Conservation (phyloP, 2,113 vertebrate species). For the Poicephalus gulielmi region DNA sequence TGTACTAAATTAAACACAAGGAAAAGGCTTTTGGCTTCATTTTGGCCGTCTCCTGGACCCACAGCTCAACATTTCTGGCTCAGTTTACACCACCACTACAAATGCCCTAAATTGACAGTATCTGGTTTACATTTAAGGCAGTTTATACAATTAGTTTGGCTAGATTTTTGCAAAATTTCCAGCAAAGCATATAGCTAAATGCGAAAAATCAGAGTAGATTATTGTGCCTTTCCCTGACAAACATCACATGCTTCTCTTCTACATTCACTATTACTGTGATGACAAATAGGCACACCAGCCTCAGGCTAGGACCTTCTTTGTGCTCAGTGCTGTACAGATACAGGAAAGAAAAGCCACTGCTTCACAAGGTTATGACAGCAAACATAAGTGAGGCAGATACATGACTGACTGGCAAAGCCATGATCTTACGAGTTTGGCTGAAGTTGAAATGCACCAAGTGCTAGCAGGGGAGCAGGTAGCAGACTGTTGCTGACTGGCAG, state of each 20-base stretch:
- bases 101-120: conserved; percentile 48
- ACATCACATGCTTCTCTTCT: conserved; percentile 23
- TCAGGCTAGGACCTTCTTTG: not conserved
- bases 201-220: conserved; percentile 35
- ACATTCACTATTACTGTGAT: not conserved
- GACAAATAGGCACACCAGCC: not conserved
- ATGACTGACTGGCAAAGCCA: not conserved
- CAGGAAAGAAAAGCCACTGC: not conserved
- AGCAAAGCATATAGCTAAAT: not conserved
- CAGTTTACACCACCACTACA: conserved; percentile 34
- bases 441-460: not conserved
- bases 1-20: conserved; percentile 30
- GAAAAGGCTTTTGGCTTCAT: conserved; percentile 33
- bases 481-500: not conserved
- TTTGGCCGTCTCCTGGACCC: not conserved
- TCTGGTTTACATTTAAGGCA: conserved; percentile 65
- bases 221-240: conserved; percentile 29
- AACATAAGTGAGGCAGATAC: not conserved
- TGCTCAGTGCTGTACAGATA: not conserved
- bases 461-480: not conserved
- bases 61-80: conserved; percentile 15
- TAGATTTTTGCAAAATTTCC: conserved; percentile 12
- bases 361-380: not conserved
- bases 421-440: not conserved
- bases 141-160: conserved; percentile 40